phyloP scores from a whole-genome alignment of 2,888 invertebrate species.

The Digitonthophagus gazella region DNA sequence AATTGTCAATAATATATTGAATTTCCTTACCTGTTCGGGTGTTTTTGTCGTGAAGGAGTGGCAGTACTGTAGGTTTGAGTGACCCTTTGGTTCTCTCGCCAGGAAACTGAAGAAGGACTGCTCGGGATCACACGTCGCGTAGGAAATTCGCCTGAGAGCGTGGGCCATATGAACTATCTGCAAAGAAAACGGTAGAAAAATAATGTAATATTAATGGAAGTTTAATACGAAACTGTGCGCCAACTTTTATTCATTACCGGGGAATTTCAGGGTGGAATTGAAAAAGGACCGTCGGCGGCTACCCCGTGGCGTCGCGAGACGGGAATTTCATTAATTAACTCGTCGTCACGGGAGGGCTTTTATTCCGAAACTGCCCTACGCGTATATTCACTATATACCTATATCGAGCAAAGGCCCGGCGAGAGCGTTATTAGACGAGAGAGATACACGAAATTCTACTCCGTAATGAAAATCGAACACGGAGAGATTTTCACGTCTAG shows the following conservation, averaged over 20 bases:
- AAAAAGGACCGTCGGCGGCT: not conserved
- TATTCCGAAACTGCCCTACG: not conserved
- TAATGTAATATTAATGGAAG: not conserved
- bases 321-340: not conserved
- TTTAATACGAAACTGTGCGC: not conserved
- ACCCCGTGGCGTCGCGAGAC: not conserved
- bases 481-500: too few species aligned
- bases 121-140: constrained; percentile 81
- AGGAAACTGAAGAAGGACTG: constrained; percentile 79
- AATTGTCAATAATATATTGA: too few species aligned
- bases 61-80: constrained; percentile 72
- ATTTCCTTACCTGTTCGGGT: constrained; percentile 67
- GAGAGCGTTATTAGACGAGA: constrained; percentile 7
- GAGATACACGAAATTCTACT: constrained; percentile 13
- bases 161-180: constrained; percentile 83
- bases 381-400: not conserved
- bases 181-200: constrained; percentile 38
- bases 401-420: not conserved
- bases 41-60: constrained; percentile 77
- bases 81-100: constrained; percentile 67
- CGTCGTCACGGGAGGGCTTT: not conserved
- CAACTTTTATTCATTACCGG: not conserved
- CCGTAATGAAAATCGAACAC: constrained; percentile 11
- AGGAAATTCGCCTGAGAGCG: constrained; percentile 78
- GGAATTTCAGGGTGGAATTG: not conserved